Evolutionary conservation across 1,140 invertebrate species (phyloP).

Genomic region (Drosophila micromelanica): DNA sequence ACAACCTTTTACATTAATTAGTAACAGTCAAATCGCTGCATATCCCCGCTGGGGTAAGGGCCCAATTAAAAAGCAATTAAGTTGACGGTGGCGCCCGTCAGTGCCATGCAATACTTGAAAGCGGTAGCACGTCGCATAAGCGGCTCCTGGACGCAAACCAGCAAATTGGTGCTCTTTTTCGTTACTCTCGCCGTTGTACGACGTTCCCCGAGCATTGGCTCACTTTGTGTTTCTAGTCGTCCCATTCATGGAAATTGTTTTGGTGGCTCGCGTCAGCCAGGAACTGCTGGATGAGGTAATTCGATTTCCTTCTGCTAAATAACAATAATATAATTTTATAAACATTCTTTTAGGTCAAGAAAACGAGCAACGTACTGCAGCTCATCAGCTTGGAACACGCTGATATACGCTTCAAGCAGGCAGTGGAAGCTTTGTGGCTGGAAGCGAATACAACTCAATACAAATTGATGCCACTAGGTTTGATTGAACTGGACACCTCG

Average conservation of each 20-base stretch:
- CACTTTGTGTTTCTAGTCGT: constrained; percentile 62
- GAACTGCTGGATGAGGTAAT: constrained; percentile 49
- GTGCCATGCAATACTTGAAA: constrained; percentile 19
- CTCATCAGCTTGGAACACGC: constrained; percentile 51
- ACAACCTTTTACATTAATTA: not conserved
- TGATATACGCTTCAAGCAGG: constrained; percentile 67
- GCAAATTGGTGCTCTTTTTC: constrained; percentile 4
- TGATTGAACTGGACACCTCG: constrained; percentile 59
- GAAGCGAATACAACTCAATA: constrained; percentile 53
- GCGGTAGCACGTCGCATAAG: constrained; percentile 4
- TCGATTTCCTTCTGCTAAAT: not conserved
- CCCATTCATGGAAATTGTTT: constrained; percentile 61
- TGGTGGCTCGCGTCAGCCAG: constrained; percentile 51
- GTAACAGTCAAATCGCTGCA: too few species aligned
- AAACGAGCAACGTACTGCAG: constrained; percentile 62
- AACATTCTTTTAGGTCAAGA: constrained; percentile 46
- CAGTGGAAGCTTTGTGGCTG: constrained; percentile 70
- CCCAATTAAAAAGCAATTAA: constrained; percentile 34
- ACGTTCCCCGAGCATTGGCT: constrained; percentile 47
- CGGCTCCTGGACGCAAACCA: constrained; percentile 13
- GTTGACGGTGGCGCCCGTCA: not conserved
- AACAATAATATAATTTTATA: too few species aligned
- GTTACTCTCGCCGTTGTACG: constrained; percentile 29
- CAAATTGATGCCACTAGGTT: constrained; percentile 66
- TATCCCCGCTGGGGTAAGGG: constrained; percentile 33